Conservation (phyloP, 2,113 vertebrate genomes). For the Archocentrus centrarchus region DNA sequence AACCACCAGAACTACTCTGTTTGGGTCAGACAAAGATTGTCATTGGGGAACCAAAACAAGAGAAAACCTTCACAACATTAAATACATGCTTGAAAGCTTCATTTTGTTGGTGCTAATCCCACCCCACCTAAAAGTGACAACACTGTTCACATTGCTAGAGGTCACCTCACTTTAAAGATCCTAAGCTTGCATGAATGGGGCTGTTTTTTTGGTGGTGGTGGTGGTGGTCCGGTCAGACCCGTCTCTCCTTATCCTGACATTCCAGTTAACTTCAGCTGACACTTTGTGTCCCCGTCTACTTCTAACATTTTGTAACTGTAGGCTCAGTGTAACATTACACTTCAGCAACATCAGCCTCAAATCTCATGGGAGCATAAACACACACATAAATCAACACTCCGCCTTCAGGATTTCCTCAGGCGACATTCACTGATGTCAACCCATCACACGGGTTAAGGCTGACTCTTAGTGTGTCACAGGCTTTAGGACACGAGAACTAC, state of each 20-base stretch:
- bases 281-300: background rate
- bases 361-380: constrained; percentile 13
- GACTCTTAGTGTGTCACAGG: background rate
- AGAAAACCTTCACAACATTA: background rate
- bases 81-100: background rate
- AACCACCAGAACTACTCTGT: background rate
- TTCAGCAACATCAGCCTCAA: constrained; percentile 1
- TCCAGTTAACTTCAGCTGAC: constrained; percentile 6
- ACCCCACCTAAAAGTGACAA: background rate
- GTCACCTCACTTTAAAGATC: too few relatives aligned
- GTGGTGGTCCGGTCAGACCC: background rate
- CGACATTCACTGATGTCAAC: constrained; percentile 10
- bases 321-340: constrained; percentile 13
- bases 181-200: too few relatives aligned
- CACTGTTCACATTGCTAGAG: background rate
- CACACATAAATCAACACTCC: constrained; percentile 11
- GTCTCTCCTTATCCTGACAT: background rate
- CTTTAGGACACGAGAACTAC: background rate
- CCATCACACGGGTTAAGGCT: background rate
- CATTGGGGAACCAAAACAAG: too few relatives aligned
- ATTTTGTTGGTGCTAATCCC: background rate
- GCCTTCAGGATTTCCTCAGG: constrained; percentile 33
- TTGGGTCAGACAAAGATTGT: background rate
- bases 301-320: background rate
- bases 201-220: too few relatives aligned